These are phyloP conservation scores for Dendrolimus punctatus DNA, from an alignment of 1,140 invertebrate species.

Conservation along the genomic window DNA sequence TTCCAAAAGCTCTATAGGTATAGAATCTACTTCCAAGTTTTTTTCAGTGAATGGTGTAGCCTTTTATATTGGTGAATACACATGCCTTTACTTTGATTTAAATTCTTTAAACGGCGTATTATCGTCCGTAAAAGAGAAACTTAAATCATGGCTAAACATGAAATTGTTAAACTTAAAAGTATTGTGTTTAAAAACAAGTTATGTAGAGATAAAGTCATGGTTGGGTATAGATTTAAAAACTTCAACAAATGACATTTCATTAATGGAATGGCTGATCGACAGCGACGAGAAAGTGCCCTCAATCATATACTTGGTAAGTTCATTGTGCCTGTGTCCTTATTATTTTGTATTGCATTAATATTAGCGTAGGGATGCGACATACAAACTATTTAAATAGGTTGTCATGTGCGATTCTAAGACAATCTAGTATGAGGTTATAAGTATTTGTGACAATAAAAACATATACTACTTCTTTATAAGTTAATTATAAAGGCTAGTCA, in stretches of 20 bases:
- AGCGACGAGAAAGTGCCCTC: constrained; percentile 40
- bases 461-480: no score
- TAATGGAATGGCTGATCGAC: constrained; percentile 53
- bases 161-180: constrained; percentile 26
- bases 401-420: no score
- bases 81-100: constrained; percentile 45
- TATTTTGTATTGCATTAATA: neutral
- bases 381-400: no score
- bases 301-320: constrained; percentile 42
- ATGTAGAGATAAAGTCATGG: constrained; percentile 18
- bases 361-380: no score
- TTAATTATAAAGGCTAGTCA: no score
- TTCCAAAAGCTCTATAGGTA: constrained; percentile 9
- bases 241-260: constrained; percentile 31
- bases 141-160: constrained; percentile 26
- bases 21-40: constrained; percentile 6
- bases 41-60: constrained; percentile 34
- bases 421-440: no score
- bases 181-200: constrained; percentile 28
- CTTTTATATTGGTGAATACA: constrained; percentile 25
- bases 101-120: constrained; percentile 16
- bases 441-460: no score
- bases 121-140: constrained; percentile 21
- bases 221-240: constrained; percentile 24
- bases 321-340: constrained; percentile 3